These are phyloP conservation scores for Melitaea cinxia DNA, from an alignment of 1,140 invertebrate species.

Conservation along the genomic window DNA sequence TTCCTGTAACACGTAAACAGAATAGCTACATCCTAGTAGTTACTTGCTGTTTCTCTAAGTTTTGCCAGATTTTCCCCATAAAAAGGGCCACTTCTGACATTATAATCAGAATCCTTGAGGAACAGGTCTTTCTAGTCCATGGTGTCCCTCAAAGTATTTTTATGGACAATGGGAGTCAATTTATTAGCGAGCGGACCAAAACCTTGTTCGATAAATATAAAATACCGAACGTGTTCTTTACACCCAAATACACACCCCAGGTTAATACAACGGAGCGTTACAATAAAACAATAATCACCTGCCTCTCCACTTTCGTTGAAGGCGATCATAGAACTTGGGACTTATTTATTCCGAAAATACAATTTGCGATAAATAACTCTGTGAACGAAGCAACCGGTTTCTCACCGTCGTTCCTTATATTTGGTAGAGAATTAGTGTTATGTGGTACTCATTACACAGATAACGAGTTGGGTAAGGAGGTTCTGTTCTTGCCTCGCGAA, in stretches of 20 bases:
- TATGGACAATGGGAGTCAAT: constrained; percentile 34
- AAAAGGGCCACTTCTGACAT: neutral
- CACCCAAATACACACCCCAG: neutral
- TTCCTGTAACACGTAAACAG: neutral
- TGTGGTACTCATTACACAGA: too few relatives aligned
- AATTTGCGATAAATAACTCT: neutral
- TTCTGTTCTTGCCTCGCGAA: too few relatives aligned
- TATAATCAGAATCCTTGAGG: constrained; percentile 22
- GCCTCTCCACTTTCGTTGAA: neutral
- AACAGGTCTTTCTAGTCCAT: constrained; percentile 36
- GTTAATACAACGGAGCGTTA: neutral
- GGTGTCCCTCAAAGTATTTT: constrained; percentile 30
- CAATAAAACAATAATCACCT: neutral
- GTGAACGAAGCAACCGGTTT: neutral
- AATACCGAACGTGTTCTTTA: neutral
- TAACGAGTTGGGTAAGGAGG: too few relatives aligned
- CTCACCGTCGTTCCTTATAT: too few relatives aligned
- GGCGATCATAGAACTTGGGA: neutral
- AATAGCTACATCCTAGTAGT: neutral
- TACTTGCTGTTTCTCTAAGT: neutral
- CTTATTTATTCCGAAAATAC: neutral
- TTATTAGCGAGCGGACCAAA: neutral
- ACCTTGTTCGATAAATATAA: neutral
- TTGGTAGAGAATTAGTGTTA: too few relatives aligned
- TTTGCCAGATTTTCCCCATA: neutral